Percentiles rank a stretch among this genome's conserved stretches.
phyloP scores from a whole-genome alignment of 1,140 invertebrate genomes.

The Cyclargus thomasi region DNA sequence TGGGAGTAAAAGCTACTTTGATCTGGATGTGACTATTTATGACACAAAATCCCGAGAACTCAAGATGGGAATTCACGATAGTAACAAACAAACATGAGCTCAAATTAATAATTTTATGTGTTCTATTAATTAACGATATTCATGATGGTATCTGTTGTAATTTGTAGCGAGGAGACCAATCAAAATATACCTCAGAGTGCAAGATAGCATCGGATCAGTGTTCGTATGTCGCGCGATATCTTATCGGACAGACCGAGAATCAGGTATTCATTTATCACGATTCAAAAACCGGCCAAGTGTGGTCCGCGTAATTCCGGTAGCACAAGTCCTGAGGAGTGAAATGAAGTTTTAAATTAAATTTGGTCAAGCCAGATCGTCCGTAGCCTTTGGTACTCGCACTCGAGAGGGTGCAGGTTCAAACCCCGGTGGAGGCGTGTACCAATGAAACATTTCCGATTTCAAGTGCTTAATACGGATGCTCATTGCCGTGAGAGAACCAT shows the following conservation, averaged over 20 bases:
- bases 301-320: neutral
- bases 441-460: no score
- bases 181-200: conserved; percentile 44
- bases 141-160: conserved; percentile 51
- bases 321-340: neutral
- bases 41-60: neutral
- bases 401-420: no score
- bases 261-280: neutral
- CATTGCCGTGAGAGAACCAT: no score
- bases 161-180: conserved; percentile 54
- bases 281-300: neutral
- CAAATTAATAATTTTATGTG: conserved; percentile 26
- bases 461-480: no score
- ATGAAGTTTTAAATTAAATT: neutral
- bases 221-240: conserved; percentile 35
- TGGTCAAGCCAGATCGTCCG: no score
- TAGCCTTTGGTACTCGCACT: no score
- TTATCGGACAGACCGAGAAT: conserved; percentile 34
- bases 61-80: neutral
- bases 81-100: conserved; percentile 25
- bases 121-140: conserved; percentile 11
- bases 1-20: neutral
- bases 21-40: neutral
- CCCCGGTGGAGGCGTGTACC: no score
- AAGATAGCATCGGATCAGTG: conserved; percentile 41